Percentiles rank a stretch among this genome's conserved stretches.
Evolutionary conservation across 2,888 invertebrate genomes (phyloP).

Genomic region (Sceliomorpha sp.): DNA sequence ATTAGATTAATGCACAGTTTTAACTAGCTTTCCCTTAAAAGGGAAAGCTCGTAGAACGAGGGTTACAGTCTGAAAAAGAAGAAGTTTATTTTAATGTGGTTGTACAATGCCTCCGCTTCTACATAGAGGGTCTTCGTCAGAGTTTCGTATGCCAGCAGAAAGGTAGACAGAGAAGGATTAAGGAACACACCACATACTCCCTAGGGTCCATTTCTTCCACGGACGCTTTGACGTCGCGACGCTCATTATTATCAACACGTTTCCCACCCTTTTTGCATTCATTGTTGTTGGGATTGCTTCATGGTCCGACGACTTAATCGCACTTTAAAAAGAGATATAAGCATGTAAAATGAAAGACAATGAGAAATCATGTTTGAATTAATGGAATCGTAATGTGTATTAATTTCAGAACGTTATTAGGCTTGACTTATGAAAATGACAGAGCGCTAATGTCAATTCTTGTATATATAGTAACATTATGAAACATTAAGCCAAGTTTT

Average conservation of each 20-base stretch:
- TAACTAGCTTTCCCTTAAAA: no score
- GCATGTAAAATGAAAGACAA: slow-evolving; percentile 29
- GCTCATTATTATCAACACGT: slow-evolving; percentile 41
- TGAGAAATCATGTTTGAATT: no score
- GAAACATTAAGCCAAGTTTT: no score
- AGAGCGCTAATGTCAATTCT: no score
- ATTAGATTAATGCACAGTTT: no score
- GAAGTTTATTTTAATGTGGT: slow-evolving; percentile 24
- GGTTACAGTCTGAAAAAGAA: slow-evolving; percentile 8
- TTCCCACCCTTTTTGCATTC: slow-evolving; percentile 41
- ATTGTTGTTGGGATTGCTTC: slow-evolving; percentile 35
- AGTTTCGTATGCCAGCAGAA: slow-evolving; percentile 8
- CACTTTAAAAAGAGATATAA: slow-evolving; percentile 19
- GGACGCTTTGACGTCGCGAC: slow-evolving; percentile 38
- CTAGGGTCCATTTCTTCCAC: slow-evolving; percentile 44
- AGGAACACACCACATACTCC: slow-evolving; percentile 15
- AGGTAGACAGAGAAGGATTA: slow-evolving; percentile 20
- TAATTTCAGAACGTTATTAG: no score
- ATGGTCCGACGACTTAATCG: slow-evolving; percentile 58
- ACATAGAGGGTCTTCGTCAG: slow-evolving; percentile 7
- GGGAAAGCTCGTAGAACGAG: no score
- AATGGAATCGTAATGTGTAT: no score
- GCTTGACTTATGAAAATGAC: no score
- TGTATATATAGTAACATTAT: no score
- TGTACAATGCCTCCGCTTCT: slow-evolving; percentile 25